A percentile compares a stretch with the other conserved stretches of the same genome.
Conservation (phyloP, 2,888 invertebrate species). For the Ferrisia virgata region DNA sequence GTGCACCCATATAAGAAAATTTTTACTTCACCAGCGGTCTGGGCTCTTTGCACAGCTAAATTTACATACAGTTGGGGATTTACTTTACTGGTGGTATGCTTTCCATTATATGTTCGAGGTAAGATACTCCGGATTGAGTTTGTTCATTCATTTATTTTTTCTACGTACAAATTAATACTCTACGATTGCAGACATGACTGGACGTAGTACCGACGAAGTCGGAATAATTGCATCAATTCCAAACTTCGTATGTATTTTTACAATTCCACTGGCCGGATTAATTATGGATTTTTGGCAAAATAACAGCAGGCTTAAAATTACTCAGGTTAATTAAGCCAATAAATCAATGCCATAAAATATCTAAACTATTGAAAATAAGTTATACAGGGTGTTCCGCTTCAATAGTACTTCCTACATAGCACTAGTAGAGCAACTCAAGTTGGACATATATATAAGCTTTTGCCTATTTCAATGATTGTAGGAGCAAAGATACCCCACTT, state of each 20-base stretch:
- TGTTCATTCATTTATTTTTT: no score
- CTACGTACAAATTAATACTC: no score
- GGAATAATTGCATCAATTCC: background rate
- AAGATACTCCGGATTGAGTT: no score
- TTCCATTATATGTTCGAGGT: constrained; percentile 34
- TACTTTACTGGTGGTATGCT: background rate
- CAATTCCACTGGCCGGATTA: background rate
- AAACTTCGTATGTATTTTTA: background rate
- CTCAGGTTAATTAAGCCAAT: no score
- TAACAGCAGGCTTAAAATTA: background rate
- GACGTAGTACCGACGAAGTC: background rate
- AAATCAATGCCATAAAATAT: no score
- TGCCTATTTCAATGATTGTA: no score
- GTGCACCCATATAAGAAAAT: constrained; percentile 6
- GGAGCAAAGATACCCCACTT: no score
- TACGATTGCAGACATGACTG: background rate
- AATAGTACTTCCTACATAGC: no score
- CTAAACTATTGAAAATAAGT: no score
- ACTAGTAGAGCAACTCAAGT: no score
- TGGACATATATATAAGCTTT: no score
- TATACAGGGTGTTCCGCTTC: no score
- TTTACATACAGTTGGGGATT: background rate
- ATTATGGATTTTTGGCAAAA: background rate
- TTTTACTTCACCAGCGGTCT: background rate
- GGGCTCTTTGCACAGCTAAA: background rate